These are phyloP conservation scores for Prochilodus magdalenae DNA, from an alignment of 2,113 vertebrate species.

Conservation along the genomic window DNA sequence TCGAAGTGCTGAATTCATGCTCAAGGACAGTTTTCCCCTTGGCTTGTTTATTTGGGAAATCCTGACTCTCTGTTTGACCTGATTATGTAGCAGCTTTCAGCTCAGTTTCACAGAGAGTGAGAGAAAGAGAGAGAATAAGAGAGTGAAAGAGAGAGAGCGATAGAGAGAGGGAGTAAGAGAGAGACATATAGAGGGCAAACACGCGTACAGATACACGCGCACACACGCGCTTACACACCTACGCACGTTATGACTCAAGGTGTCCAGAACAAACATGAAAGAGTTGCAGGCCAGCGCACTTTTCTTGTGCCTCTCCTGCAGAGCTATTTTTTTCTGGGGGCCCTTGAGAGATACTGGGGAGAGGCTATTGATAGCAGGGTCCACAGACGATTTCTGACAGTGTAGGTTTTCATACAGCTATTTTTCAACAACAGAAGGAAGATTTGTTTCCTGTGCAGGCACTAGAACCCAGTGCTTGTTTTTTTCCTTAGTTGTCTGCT, in stretches of 20 bases:
- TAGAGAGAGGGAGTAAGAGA: slow-evolving; percentile 28
- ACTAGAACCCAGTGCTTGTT: not conserved
- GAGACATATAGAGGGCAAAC: slow-evolving; percentile 32
- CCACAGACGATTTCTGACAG: not conserved
- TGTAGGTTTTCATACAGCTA: not conserved
- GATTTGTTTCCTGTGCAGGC: not conserved
- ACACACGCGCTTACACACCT: not conserved
- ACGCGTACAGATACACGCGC: not conserved
- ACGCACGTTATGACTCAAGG: not conserved
- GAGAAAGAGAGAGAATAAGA: slow-evolving; percentile 37
- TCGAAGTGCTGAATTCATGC: not conserved
- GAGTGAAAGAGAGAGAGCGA: too few relatives aligned
- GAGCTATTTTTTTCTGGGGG: not conserved
- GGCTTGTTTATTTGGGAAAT: slow-evolving; percentile 10
- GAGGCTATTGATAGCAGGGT: not conserved
- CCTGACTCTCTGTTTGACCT: slow-evolving; percentile 18
- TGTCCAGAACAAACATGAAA: not conserved
- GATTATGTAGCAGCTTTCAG: slow-evolving; percentile 10
- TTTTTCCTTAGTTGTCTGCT: not conserved
- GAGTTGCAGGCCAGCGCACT: not conserved
- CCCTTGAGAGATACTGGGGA: not conserved
- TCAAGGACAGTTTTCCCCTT: slow-evolving; percentile 1
- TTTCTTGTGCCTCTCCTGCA: not conserved
- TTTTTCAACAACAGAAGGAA: not conserved
- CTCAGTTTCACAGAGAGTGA: not conserved